These are phyloP conservation scores for Oikopleura vanhoeffeni DNA, from an alignment of 23 tunicate species.

Conservation along the genomic window DNA sequence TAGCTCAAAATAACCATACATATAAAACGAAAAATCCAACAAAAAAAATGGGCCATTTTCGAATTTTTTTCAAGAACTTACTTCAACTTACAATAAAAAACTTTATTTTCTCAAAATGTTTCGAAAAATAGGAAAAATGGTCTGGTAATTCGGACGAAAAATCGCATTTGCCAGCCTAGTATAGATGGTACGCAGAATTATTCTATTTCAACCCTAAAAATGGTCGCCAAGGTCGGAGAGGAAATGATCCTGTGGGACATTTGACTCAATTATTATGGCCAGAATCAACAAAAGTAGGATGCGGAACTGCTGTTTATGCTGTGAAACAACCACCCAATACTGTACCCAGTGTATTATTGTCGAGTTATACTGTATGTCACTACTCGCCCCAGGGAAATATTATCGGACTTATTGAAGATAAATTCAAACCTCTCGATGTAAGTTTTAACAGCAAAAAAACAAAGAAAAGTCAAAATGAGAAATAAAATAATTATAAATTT, in stretches of 20 bases:
- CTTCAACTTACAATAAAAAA: too few species aligned
- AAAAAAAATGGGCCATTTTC: too few species aligned
- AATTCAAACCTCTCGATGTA: not conserved
- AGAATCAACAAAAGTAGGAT: slow-evolving; percentile 40
- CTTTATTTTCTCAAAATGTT: too few species aligned
- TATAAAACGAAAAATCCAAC: too few species aligned
- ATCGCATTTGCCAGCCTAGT: too few species aligned
- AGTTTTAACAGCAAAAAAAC: too few species aligned
- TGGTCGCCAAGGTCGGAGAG: slow-evolving; percentile 17
- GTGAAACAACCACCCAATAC: slow-evolving; percentile 1
- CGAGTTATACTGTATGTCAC: slow-evolving; percentile 58
- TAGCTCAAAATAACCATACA: too few species aligned
- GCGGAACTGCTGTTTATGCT: slow-evolving; percentile 23
- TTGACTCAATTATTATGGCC: slow-evolving; percentile 74
- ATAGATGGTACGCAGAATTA: slow-evolving; percentile 72
- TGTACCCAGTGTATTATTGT: slow-evolving; percentile 2
- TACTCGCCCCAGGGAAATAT: slow-evolving; percentile 65
- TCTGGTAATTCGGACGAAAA: too few species aligned
- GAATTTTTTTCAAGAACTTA: too few species aligned
- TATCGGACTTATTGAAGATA: not conserved
- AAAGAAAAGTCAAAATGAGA: too few species aligned
- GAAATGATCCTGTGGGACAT: slow-evolving; percentile 44
- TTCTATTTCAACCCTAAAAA: slow-evolving; percentile 45
- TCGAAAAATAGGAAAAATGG: too few species aligned
- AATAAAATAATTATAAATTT: too few species aligned